These are phyloP conservation scores for Apodemia duryi DNA, from an alignment of 2,888 invertebrate genomes.

Conservation along the genomic window DNA sequence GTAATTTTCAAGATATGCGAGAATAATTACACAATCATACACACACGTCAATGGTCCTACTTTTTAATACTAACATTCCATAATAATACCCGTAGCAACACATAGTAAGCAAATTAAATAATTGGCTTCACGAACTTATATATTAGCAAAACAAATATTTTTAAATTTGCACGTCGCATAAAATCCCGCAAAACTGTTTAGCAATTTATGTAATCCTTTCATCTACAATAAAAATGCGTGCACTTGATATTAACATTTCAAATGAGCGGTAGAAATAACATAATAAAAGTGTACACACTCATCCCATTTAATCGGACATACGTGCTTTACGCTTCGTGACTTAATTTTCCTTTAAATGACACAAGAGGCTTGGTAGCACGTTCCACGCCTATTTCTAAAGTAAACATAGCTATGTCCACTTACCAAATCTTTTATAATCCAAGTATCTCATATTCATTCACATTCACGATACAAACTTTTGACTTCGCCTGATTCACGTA, in stretches of 20 bases:
- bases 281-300: neutral
- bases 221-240: slow-evolving; percentile 7
- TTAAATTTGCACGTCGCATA: neutral
- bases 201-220: slow-evolving; percentile 1
- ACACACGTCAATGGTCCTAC: neutral
- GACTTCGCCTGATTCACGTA: neutral
- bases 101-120: neutral
- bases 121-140: neutral
- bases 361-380: neutral
- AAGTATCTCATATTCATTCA: slow-evolving; percentile 7
- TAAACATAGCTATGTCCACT: neutral
- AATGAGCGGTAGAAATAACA: neutral
- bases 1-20: no score
- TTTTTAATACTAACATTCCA: neutral
- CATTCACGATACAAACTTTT: neutral
- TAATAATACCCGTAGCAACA: neutral
- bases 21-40: neutral
- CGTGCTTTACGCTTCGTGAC: slow-evolving; percentile 10
- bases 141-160: slow-evolving; percentile 4
- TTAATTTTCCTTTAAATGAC: slow-evolving; percentile 7
- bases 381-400: slow-evolving; percentile 7
- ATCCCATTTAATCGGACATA: neutral
- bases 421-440: neutral
- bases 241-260: neutral
- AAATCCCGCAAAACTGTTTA: slow-evolving; percentile 2